Base-by-base conservation (phyloP, 2,888 invertebrate species). In the Mechanitis mazaeus region DNA sequence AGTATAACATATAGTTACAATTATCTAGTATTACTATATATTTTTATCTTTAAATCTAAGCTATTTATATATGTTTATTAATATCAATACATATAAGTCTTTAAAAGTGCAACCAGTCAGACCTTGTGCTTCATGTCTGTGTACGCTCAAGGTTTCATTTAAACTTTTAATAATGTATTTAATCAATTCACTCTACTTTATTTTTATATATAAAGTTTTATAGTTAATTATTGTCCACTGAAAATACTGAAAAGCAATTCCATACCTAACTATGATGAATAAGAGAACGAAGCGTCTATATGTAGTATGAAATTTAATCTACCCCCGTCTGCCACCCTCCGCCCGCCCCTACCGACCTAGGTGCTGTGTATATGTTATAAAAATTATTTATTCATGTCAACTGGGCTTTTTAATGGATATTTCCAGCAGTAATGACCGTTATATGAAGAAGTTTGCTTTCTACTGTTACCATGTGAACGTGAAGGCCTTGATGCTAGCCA, bases 281-380 rank as follows among this genome's bases (percentile, higher is more conserved):
- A 87, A 78, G 75, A 78, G 81, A 81, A 79, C 71, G 80, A 80
- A 80, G 80, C 83, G 66, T 74, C 77, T 81, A 76, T 76, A 79
- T 79, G 80, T 75, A 79, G 82, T 80, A 83, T 84, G 83, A 87
- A 87, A 89, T 88, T 85, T 85, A 88, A 88, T 88, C 87, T 87
- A 79, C 85, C 86, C 83, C 85, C 74, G 86, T 86, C 87, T 86
- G 73, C 85, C 85, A 68, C 85, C 85, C 75, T 54, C 72, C 77
- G 70, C 68, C 72, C 58, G 68, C 72, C 70, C 69, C 68, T 75
- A 67, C 62, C 58, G 54, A 73, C 62, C 68, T 62, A 67, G 65
- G 58, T 62, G 50, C 62, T 56, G 59, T 69, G 72, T 69, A 70
- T 71, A 75, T 67, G 64, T 54, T 73, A 74, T 83, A 84, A 69